Percentiles rank a stretch among this genome's conserved stretches.
Conservation (phyloP, 2,113 vertebrate species). For the Camelus bactrianus region DNA sequence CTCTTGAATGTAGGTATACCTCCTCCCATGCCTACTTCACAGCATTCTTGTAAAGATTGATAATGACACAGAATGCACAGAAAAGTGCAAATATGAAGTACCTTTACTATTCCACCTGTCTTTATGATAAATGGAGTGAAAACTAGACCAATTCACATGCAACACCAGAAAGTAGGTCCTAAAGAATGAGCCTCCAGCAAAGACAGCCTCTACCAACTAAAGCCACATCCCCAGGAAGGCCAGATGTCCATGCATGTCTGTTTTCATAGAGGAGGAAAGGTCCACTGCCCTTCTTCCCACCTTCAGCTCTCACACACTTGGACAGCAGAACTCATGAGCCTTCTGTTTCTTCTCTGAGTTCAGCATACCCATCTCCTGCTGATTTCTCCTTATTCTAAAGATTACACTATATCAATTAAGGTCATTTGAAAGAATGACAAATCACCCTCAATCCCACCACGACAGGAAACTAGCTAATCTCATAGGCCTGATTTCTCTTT, state of each 20-base stretch:
- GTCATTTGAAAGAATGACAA: neutral
- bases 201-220: neutral
- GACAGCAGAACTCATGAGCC: neutral
- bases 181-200: neutral
- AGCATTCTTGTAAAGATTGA: neutral
- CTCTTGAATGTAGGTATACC: neutral
- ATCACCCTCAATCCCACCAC: neutral
- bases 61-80: neutral
- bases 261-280: neutral
- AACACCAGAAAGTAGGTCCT: neutral
- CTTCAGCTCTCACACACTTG: neutral
- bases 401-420: neutral
- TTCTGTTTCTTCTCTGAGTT: neutral
- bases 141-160: neutral
- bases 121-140: neutral
- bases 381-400: neutral
- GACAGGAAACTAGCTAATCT: neutral
- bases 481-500: neutral
- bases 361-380: neutral
- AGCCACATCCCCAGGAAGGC: neutral
- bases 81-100: neutral
- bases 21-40: neutral
- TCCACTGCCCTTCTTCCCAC: neutral
- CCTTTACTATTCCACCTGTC: neutral
- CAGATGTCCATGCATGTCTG: neutral